Evolutionary conservation across 2,797 vertebrate genomes (phyloP).

Genomic region (Brachyrhaphis roseni): DNA sequence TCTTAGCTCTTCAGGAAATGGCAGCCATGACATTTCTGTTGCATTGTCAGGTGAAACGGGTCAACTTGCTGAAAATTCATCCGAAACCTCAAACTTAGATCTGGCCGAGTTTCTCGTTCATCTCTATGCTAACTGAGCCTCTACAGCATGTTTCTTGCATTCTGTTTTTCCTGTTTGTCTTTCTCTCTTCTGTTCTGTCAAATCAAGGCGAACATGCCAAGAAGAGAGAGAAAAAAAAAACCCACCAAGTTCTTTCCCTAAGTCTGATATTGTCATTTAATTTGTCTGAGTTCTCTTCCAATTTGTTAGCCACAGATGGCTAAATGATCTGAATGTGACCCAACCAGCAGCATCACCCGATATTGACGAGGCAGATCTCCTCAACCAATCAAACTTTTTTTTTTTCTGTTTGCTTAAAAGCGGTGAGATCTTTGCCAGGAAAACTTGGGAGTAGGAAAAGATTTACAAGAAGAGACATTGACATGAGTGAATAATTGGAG

Average conservation of each 20-base stretch:
- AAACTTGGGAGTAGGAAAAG: conserved; percentile 50
- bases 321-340: conserved; percentile 61
- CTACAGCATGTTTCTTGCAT: not conserved
- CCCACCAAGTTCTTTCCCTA: conserved; percentile 17
- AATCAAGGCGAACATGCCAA: not conserved
- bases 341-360: conserved; percentile 51
- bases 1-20: not conserved
- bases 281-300: conserved; percentile 35
- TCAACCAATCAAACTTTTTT: conserved; percentile 59
- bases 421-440: conserved; percentile 53
- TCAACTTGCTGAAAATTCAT: not conserved
- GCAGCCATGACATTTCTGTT: not conserved
- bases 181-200: not conserved
- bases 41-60: not conserved
- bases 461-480: conserved; percentile 46
- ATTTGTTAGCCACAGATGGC: conserved; percentile 52
- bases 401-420: conserved; percentile 20
- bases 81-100: not conserved
- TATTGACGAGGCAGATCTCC: conserved; percentile 65
- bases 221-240: not conserved
- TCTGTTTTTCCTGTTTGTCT: conserved; percentile 1
- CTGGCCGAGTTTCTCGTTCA: not conserved
- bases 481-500: conserved; percentile 54
- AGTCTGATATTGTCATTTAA: conserved; percentile 39
- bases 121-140: not conserved